Conservation (phyloP, 2,888 invertebrate species). For the Quadriops clusia region DNA sequence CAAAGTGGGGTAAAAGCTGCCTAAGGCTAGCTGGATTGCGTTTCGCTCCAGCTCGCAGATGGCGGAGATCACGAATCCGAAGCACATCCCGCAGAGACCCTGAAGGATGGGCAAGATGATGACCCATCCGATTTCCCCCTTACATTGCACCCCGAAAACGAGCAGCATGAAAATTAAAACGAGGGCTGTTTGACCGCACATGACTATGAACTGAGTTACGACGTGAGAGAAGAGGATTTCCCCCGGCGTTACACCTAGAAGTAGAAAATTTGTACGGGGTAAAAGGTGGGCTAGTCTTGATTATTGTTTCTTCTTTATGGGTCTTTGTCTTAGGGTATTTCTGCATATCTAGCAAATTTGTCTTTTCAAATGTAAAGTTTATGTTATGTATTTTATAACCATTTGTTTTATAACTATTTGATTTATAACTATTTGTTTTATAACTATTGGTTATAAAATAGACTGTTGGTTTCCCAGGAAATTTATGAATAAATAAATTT, state of each 20-base stretch:
- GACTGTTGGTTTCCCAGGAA: too few species aligned
- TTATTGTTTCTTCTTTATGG: too few species aligned
- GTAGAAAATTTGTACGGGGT: slow-evolving; percentile 10
- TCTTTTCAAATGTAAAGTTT: too few species aligned
- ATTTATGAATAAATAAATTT: too few species aligned
- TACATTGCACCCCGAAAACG: slow-evolving; percentile 81
- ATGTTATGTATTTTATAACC: too few species aligned
- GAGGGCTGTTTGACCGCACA: slow-evolving; percentile 86
- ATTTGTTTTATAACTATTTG: too few species aligned
- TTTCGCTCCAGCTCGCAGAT: slow-evolving; percentile 85
- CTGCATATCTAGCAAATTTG: too few species aligned
- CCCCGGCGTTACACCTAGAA: slow-evolving; percentile 69
- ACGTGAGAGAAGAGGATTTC: slow-evolving; percentile 92
- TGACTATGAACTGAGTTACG: slow-evolving; percentile 86
- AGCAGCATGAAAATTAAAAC: slow-evolving; percentile 86
- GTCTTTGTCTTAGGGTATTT: too few species aligned
- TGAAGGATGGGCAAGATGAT: slow-evolving; percentile 77
- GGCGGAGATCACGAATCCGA: slow-evolving; percentile 89
- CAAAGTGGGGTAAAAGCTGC: slow-evolving; percentile 90
- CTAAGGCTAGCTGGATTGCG: slow-evolving; percentile 85
- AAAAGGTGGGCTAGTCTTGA: neutral
- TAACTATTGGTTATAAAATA: too few species aligned
- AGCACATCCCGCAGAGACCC: slow-evolving; percentile 92
- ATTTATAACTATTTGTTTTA: too few species aligned
- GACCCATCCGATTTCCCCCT: slow-evolving; percentile 77